Percentiles rank a stretch among this genome's conserved stretches.
These are phyloP conservation scores for Oxyruncus cristatus DNA, from an alignment of 2,113 vertebrate species.

Conservation along the genomic window DNA sequence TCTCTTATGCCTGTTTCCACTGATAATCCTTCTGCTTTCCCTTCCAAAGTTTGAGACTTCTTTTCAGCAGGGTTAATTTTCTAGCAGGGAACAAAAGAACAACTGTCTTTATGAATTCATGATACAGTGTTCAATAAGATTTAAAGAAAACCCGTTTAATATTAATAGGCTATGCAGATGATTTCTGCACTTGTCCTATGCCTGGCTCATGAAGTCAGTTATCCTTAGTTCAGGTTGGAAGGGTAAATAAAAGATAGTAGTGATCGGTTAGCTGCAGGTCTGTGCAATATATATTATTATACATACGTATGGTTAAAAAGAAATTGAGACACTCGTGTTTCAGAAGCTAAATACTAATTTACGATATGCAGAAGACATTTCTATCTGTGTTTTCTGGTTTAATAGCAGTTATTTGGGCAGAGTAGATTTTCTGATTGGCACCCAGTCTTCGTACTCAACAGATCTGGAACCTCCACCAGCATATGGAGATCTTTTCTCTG, in stretches of 20 bases:
- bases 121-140: not conserved
- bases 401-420: not conserved
- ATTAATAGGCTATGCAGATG: not conserved
- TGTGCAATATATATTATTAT: not conserved
- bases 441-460: not conserved
- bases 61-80: not conserved
- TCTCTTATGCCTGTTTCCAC: rapidly evolving
- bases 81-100: not conserved
- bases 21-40: not conserved
- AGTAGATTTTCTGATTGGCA: not conserved
- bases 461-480: not conserved
- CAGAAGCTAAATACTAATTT: not conserved
- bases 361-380: not conserved
- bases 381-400: not conserved
- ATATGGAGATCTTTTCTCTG: not conserved
- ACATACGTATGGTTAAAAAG: not conserved
- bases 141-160: not conserved
- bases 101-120: not conserved
- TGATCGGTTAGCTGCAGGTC: not conserved
- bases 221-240: not conserved
- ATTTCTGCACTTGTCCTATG: not conserved
- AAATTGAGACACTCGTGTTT: not conserved
- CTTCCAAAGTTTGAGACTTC: not conserved
- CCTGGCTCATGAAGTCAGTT: not conserved
- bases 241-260: not conserved